Conservation (phyloP, 2,797 vertebrate genomes). For the Moxostoma hubbsi region DNA sequence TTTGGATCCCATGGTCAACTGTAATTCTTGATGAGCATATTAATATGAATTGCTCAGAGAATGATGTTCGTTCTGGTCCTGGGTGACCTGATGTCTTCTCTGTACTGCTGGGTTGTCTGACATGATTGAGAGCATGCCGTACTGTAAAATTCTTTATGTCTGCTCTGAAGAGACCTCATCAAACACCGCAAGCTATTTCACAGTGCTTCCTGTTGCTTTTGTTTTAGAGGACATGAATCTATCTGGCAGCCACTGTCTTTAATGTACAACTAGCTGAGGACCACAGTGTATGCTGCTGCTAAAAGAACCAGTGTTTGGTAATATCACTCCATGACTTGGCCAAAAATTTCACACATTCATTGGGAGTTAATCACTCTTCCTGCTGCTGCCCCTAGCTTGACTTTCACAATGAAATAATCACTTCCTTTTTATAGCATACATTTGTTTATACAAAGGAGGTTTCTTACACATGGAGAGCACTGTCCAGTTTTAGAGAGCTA, state of each 20-base stretch:
- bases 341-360: background rate
- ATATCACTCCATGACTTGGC: constrained; percentile 5
- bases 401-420: background rate
- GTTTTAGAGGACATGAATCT: constrained; percentile 36
- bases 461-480: too few relatives aligned
- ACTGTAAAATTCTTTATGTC: constrained; percentile 25
- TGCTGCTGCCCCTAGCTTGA: constrained; percentile 23
- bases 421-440: constrained; percentile 1
- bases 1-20: background rate
- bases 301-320: background rate
- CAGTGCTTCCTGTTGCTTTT: constrained; percentile 21
- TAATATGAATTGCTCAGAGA: background rate
- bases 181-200: constrained; percentile 36
- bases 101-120: constrained; percentile 25
- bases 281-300: background rate
- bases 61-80: constrained; percentile 8
- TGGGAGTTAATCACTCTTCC: constrained; percentile 17
- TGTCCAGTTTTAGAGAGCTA: too few relatives aligned
- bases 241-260: constrained; percentile 34
- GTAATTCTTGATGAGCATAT: background rate
- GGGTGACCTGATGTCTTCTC: constrained; percentile 22
- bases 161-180: constrained; percentile 24
- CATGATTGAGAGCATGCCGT: constrained; percentile 32
- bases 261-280: constrained; percentile 24
- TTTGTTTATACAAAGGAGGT: constrained; percentile 11